Evolutionary conservation across 2,113 vertebrate species (phyloP).

Genomic region (Emydura subglobosa): DNA sequence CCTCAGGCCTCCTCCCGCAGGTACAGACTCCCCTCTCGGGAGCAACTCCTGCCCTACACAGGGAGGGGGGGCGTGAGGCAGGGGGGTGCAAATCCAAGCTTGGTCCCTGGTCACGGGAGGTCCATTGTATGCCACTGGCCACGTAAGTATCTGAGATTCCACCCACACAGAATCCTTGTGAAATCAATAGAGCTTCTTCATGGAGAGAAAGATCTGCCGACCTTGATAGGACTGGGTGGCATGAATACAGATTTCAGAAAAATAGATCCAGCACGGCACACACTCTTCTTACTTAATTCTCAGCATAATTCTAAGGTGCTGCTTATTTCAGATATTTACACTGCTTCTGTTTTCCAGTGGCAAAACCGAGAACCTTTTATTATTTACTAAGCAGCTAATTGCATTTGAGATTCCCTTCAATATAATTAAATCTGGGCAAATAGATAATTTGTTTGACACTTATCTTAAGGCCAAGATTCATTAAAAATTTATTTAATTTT

Average conservation of each 20-base stretch:
- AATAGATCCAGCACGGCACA: not conserved
- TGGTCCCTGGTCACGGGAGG: too few relatives aligned
- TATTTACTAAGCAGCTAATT: constrained; percentile 59
- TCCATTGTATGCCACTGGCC: too few relatives aligned
- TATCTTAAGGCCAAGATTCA: not conserved
- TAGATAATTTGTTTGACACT: constrained; percentile 55
- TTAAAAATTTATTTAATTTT: constrained; percentile 50
- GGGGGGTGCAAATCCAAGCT: too few relatives aligned
- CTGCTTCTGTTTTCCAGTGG: not conserved
- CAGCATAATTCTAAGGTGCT: not conserved
- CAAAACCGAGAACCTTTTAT: constrained; percentile 16
- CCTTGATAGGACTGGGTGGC: not conserved
- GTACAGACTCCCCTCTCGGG: too few relatives aligned
- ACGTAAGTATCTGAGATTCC: not conserved
- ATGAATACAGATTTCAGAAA: not conserved
- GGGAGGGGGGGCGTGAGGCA: too few relatives aligned
- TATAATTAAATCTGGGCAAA: constrained; percentile 61
- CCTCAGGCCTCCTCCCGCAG: too few relatives aligned
- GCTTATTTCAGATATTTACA: not conserved
- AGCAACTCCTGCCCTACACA: too few relatives aligned
- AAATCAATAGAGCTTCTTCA: not conserved
- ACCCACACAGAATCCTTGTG: not conserved
- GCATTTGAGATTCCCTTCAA: constrained; percentile 34
- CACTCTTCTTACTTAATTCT: not conserved
- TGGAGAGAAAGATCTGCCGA: not conserved